Base-by-base conservation (phyloP, 2,888 invertebrate species). In the Neoaliturus tenellus region DNA sequence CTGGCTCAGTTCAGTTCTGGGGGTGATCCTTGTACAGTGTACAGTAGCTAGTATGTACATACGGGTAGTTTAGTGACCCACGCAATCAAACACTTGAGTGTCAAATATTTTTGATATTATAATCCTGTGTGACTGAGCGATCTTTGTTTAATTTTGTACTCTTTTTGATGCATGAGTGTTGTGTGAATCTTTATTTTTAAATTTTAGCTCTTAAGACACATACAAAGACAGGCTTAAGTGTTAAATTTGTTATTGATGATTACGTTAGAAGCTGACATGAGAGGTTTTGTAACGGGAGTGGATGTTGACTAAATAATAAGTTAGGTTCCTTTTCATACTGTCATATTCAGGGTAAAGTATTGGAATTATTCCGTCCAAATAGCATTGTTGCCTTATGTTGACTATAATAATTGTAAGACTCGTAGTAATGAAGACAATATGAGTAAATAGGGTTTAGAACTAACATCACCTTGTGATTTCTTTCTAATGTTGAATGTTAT, bases 41-140 rank as follows among this genome's bases (percentile, higher is more conserved):
- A 62, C 62, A 62, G 62, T 62, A 62, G 55, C 12, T 55, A 62
- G 62, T 12, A 23, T 62, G 62, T 62, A 62, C 14, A 62, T 69
- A 75, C 73, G 73, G 71, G 71, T 71, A 71, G 28, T 3, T 17
- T 67, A 28, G 33, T 23, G 8, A 6, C 35, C 73, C 73, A 75
- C 73, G 73, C 73, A 75, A 75, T 75, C 73, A 75, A 75, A 75
- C 39, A 41, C 28, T 28, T 17, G 20, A 62, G 73, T 75, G 73
- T 75, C 73, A 75, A 75, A 75, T 75, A 44, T 44, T 75, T 75
- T 75, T 75, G 73, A 75, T 75, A 75, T 44, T 75, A 44, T 71
- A 39, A 28, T n/a, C 6, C 35, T 69, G 69, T 39, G 44, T 75
- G 73, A 44, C 44, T 75, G 73, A 75, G 14, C 17, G 44, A 28